Percentiles rank a stretch among this genome's conserved stretches.
These are phyloP conservation scores for Diploscapter pachys DNA, from an alignment of 1,140 invertebrate species.

Conservation along the genomic window DNA sequence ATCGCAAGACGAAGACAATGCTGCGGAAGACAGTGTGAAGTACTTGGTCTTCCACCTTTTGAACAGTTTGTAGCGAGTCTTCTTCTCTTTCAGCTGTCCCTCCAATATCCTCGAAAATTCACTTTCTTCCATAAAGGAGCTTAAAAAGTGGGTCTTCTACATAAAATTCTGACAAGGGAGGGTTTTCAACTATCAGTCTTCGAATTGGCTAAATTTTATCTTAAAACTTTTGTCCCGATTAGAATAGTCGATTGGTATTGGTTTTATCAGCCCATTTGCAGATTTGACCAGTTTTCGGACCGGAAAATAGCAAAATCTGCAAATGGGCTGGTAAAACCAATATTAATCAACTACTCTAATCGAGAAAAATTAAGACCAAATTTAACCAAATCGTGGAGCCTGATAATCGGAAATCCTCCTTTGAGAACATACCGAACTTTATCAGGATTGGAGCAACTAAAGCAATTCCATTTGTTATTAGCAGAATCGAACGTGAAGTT, in stretches of 20 bases:
- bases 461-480: conserved; percentile 75
- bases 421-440: conserved; percentile 71
- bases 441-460: conserved; percentile 85
- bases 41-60: conserved; percentile 84
- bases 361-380: no score
- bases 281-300: no score
- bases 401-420: neutral
- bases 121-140: conserved; percentile 61
- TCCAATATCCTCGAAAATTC: conserved; percentile 63
- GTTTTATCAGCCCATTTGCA: no score
- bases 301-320: no score
- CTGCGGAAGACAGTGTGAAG: conserved; percentile 84
- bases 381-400: no score
- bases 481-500: conserved; percentile 76
- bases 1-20: conserved; percentile 70
- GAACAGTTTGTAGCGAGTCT: conserved; percentile 84
- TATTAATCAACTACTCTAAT: no score
- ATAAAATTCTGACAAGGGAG: no score
- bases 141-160: conserved; percentile 58
- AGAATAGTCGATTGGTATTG: no score
- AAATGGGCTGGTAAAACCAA: no score
- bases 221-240: no score
- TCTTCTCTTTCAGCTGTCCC: conserved; percentile 90
- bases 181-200: no score
- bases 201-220: no score